phyloP scores from a whole-genome alignment of 2,113 vertebrate genomes.

The Piprites chloris region DNA sequence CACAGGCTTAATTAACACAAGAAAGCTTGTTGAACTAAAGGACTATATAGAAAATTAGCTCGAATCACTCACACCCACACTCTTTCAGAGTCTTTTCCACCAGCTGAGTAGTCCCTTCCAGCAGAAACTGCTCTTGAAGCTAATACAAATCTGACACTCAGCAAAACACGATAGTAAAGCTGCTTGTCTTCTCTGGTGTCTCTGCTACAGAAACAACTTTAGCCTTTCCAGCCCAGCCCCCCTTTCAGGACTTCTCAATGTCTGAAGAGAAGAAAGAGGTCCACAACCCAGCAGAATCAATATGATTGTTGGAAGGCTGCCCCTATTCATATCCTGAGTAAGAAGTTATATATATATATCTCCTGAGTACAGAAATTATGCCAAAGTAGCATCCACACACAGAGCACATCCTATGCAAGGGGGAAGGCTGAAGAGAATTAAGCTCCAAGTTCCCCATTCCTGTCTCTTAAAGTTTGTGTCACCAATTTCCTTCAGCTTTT shows the following conservation, averaged over 20 bases:
- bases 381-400: background rate
- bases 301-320: background rate
- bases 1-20: background rate
- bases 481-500: background rate
- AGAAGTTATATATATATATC: too few species aligned
- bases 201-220: background rate
- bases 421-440: background rate
- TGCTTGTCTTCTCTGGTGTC: background rate
- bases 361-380: background rate
- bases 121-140: background rate
- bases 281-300: background rate
- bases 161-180: background rate
- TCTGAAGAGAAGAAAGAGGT: background rate
- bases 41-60: background rate
- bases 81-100: background rate
- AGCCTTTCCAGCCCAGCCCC: fast-evolving
- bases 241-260: background rate
- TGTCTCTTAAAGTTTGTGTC: background rate
- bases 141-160: background rate
- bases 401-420: background rate
- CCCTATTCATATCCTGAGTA: fast-evolving
- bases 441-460: background rate
- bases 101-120: background rate
- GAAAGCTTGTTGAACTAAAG: background rate
- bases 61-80: background rate